Evolutionary conservation across 2,797 vertebrate species (phyloP).

Genomic region (Alauda arvensis): DNA sequence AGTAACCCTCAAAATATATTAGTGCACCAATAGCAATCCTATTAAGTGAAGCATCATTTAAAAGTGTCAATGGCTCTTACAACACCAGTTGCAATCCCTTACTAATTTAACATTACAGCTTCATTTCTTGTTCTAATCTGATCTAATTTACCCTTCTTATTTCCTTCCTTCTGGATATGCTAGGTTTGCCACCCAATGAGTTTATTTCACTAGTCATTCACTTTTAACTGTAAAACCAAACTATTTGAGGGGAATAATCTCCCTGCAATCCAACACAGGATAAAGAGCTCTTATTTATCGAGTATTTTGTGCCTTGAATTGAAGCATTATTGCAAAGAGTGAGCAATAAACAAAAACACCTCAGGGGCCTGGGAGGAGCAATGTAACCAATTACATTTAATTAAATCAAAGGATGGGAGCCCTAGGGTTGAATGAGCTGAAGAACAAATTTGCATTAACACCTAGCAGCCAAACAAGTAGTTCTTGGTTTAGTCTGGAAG

Average conservation of each 20-base stretch:
- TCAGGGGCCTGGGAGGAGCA: constrained; percentile 82
- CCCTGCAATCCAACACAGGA: constrained; percentile 69
- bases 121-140: constrained; percentile 84
- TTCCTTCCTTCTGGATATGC: constrained; percentile 68
- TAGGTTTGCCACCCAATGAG: constrained; percentile 74
- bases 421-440: constrained; percentile 78
- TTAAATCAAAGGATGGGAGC: constrained; percentile 83
- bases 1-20: constrained; percentile 29
- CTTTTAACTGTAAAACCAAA: constrained; percentile 78
- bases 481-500: constrained; percentile 72
- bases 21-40: constrained; percentile 18
- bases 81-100: constrained; percentile 37
- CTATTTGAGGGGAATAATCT: constrained; percentile 78
- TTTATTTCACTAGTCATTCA: constrained; percentile 79
- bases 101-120: constrained; percentile 64
- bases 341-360: constrained; percentile 85
- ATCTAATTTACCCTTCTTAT: constrained; percentile 78
- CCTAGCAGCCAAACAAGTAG: constrained; percentile 80
- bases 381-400: constrained; percentile 84
- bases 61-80: constrained; percentile 37
- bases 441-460: constrained; percentile 85
- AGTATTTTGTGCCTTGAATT: constrained; percentile 78
- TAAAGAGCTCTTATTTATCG: constrained; percentile 75
- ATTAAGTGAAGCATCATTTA: constrained; percentile 60
- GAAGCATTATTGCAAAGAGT: constrained; percentile 78